These are phyloP conservation scores for Phalloptychus januarius DNA, from an alignment of 2,797 vertebrate species.

Conservation along the genomic window DNA sequence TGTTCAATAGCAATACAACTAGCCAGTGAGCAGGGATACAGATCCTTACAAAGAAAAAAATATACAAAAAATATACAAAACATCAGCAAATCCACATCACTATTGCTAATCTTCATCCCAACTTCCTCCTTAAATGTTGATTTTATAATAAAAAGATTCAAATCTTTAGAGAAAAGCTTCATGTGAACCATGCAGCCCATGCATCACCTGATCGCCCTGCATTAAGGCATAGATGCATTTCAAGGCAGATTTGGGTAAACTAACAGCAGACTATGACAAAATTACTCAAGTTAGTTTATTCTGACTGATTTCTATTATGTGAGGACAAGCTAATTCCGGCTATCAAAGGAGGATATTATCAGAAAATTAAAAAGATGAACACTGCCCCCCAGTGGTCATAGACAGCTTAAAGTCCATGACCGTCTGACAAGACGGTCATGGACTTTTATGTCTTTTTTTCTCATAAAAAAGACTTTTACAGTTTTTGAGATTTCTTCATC, in stretches of 20 bases:
- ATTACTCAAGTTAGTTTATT: conserved; percentile 3
- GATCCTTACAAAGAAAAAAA: too few relatives aligned
- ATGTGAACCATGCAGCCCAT: background rate
- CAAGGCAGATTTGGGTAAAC: background rate
- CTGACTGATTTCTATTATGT: conserved; percentile 3
- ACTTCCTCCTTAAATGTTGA: background rate
- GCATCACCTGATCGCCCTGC: background rate
- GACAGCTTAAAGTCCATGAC: background rate
- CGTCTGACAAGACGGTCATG: too few relatives aligned
- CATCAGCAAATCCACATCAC: too few relatives aligned
- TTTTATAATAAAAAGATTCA: background rate
- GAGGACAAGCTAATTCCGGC: conserved; percentile 13
- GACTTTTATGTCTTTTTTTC: too few relatives aligned
- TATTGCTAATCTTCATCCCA: too few relatives aligned
- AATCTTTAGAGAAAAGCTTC: background rate
- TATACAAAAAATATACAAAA: too few relatives aligned
- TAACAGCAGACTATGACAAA: background rate
- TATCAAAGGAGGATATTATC: background rate
- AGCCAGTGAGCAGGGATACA: too few relatives aligned
- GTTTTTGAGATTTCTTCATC: background rate
- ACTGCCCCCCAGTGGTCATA: conserved; percentile 70
- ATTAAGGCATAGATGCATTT: background rate
- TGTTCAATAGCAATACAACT: background rate
- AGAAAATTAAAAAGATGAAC: conserved; percentile 38
- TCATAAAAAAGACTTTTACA: background rate